Evolutionary conservation across 2,113 vertebrate genomes (phyloP), one percentile per base, ranked within the genome.

Genomic region (Petroica traversi): DNA sequence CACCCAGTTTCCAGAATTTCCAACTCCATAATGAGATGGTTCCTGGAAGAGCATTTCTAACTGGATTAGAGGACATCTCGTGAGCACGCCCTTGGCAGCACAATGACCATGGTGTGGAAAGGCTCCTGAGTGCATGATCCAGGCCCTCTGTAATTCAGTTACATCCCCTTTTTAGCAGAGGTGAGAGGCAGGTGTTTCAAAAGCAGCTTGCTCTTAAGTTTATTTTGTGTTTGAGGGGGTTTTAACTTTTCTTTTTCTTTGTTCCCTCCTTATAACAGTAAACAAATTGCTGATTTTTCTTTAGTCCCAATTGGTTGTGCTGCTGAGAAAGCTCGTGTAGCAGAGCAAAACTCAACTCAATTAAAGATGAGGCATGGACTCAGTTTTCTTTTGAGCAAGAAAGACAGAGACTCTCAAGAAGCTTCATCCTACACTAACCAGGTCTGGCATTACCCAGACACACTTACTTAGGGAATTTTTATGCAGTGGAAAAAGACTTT

Each of bases 31-130:
- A 92, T 66, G 80, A 80, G 25, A 81, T 0, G 15, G 92, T 88
- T 95, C 78, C 92, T 90, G 89, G 93, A 94, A 94, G 38, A 94
- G 85, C 72, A 73, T 59, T 94, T 93, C 83, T 89, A 40, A 93
- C 74, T 1, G 7, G 86, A 82, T 91, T 82, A 94, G 49, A 86
- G 84, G 62, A 64, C 54, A 57, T 76, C 89, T 91, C 34, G 0
- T 20, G 58, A 95, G 84, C 79, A 86, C 13, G 0, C 67, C 87
- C 81, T 89, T 71, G 80, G 89, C 91, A 95, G 71, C 26, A 71
- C 51, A 31, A 59, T 0, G 45, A 19, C 51, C 38, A 3, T 0
- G 38, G 74, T 66, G 74, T 68, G 76, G 49, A 52, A 76, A 83
- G 40, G 16, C 51, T 68, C 78, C 69, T 26, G 77, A 45, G 58